Conservation (phyloP, 2,113 vertebrate species). For the Poecile atricapillus region DNA sequence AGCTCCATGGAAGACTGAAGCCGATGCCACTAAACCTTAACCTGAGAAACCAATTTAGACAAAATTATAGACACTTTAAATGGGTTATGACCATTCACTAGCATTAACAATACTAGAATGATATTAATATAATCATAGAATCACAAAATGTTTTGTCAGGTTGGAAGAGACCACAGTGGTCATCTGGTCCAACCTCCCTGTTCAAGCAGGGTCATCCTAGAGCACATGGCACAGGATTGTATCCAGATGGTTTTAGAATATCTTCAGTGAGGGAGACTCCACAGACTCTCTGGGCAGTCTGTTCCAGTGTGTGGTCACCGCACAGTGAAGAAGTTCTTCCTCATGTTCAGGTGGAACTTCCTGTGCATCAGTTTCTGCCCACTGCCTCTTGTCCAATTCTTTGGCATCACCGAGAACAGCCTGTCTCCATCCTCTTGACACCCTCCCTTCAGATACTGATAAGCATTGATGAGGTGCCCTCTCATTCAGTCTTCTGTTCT, state of each 20-base stretch:
- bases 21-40: not conserved
- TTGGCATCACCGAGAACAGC: rapidly evolving
- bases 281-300: not conserved
- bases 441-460: not conserved
- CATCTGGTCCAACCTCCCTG: not conserved
- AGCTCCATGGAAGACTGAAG: not conserved
- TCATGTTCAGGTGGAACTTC: not conserved
- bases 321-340: not conserved
- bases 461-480: rapidly evolving
- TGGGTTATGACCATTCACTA: not conserved
- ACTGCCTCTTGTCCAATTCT: not conserved
- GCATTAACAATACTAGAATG: not conserved
- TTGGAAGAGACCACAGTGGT: not conserved
- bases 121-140: not conserved
- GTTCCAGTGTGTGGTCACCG: rapidly evolving
- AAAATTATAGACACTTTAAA: not conserved
- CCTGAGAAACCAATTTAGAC: not conserved
- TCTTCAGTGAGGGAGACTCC: not conserved
- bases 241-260: not conserved
- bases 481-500: not conserved
- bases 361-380: not conserved
- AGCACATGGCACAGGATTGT: not conserved
- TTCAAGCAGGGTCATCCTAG: not conserved
- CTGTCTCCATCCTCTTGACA: not conserved
- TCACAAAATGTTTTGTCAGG: not conserved